phyloP scores from a whole-genome alignment of 2,888 invertebrate genomes.

The Operophtera brumata region DNA sequence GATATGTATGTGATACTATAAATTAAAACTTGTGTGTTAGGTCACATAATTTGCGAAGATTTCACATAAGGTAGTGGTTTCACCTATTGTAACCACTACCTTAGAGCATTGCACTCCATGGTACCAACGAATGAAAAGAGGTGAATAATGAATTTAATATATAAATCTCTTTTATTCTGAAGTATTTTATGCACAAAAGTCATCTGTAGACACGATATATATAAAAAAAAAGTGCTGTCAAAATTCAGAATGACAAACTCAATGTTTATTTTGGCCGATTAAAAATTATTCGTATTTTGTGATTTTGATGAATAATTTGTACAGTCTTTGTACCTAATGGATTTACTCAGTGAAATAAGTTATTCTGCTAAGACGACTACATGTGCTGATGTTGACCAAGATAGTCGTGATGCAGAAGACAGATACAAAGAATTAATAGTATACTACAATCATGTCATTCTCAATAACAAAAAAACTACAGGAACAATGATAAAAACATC shows the following conservation, averaged over 20 bases:
- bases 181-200: background rate
- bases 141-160: no score
- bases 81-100: no score
- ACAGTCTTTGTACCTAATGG: no score
- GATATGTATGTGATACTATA: no score
- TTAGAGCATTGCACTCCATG: no score
- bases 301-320: background rate
- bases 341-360: constrained; percentile 16
- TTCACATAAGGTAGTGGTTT: no score
- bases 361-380: constrained; percentile 4
- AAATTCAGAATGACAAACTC: constrained; percentile 19
- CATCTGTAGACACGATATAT: background rate
- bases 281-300: constrained; percentile 18
- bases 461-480: background rate
- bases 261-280: constrained; percentile 15
- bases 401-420: background rate
- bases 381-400: background rate
- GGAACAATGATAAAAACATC: background rate
- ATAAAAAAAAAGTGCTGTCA: background rate
- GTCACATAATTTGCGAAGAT: no score
- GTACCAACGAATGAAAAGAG: no score
- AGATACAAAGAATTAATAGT: background rate
- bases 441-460: constrained; percentile 11
- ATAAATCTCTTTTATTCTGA: no score
- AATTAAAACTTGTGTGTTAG: no score